These are phyloP conservation scores for Mythimna loreyi DNA, from an alignment of 2,888 invertebrate genomes.

Conservation along the genomic window DNA sequence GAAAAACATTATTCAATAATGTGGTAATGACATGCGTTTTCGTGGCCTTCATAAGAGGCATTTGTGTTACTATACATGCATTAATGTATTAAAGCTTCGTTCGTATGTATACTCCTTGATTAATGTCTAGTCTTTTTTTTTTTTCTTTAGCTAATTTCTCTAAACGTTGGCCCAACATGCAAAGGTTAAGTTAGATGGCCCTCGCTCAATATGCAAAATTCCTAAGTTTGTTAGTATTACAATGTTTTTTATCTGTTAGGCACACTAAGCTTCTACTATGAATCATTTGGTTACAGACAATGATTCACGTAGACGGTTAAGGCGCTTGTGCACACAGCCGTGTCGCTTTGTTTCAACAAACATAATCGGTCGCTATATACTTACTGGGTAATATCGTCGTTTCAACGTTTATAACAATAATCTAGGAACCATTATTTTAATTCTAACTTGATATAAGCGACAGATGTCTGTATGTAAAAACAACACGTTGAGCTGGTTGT, in stretches of 20 bases:
- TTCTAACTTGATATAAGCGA: conserved; percentile 1
- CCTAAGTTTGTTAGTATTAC: conserved; percentile 33
- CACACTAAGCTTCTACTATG: conserved; percentile 41
- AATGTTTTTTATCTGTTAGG: conserved; percentile 66
- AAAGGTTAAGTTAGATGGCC: conserved; percentile 14
- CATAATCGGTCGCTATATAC: conserved; percentile 12
- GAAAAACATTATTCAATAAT: conserved; percentile 63
- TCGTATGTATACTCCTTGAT: conserved; percentile 4
- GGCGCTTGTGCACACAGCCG: conserved; percentile 47
- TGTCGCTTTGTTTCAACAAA: conserved; percentile 38
- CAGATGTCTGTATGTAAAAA: conserved; percentile 19
- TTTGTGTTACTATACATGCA: conserved; percentile 38
- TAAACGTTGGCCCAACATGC: conserved; percentile 38
- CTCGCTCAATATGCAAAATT: conserved; percentile 7
- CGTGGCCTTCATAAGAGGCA: conserved; percentile 7
- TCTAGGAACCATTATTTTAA: not conserved
- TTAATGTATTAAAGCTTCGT: conserved; percentile 22
- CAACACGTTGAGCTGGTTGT: conserved; percentile 11
- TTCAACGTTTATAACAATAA: conserved; percentile 6
- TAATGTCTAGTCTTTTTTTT: not conserved
- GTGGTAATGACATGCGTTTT: conserved; percentile 31
- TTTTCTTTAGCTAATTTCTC: not conserved
- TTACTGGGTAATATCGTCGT: not conserved
- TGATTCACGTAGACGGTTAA: conserved; percentile 34
- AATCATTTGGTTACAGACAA: conserved; percentile 33